These are phyloP conservation scores for Nebria ingens DNA, from an alignment of 1,140 invertebrate species.

Conservation along the genomic window DNA sequence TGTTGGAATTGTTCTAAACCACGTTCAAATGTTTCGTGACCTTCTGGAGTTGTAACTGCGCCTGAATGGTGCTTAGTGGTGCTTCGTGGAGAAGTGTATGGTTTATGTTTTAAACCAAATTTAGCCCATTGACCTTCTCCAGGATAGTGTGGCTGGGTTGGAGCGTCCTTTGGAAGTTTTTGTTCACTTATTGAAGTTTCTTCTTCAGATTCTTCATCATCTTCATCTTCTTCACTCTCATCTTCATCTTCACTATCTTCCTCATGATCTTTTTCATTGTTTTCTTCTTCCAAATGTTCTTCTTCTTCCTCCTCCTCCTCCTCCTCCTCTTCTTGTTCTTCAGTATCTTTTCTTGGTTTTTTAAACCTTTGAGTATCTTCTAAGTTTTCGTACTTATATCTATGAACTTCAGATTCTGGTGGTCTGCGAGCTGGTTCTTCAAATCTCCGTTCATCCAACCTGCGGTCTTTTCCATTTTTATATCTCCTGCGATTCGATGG, in stretches of 20 bases:
- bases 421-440: no score
- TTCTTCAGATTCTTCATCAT: slow-evolving; percentile 1
- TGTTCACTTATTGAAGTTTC: slow-evolving; percentile 31
- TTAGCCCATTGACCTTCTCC: slow-evolving; percentile 40
- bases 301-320: no score
- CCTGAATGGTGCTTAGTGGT: slow-evolving; percentile 3
- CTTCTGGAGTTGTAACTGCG: slow-evolving; percentile 22
- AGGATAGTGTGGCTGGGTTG: slow-evolving; percentile 40
- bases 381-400: no score
- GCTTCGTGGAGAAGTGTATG: slow-evolving; percentile 23
- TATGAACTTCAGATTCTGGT: no score
- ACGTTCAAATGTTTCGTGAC: slow-evolving; percentile 25
- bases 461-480: no score
- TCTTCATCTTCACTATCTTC: slow-evolving; percentile 8
- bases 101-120: slow-evolving; percentile 31
- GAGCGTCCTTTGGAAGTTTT: slow-evolving; percentile 33
- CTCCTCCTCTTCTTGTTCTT: no score
- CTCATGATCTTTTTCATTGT: slow-evolving; percentile 1
- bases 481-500: no score
- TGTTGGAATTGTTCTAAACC: slow-evolving; percentile 21
- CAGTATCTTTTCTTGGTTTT: no score
- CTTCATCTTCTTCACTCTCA: neutral
- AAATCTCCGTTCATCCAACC: no score
- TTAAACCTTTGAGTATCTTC: no score
- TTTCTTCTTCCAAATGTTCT: no score